A percentile compares a stretch with the other conserved stretches of the same genome.
phyloP scores from a whole-genome alignment of 2,888 invertebrate genomes.

The Malachius bipustulatus region DNA sequence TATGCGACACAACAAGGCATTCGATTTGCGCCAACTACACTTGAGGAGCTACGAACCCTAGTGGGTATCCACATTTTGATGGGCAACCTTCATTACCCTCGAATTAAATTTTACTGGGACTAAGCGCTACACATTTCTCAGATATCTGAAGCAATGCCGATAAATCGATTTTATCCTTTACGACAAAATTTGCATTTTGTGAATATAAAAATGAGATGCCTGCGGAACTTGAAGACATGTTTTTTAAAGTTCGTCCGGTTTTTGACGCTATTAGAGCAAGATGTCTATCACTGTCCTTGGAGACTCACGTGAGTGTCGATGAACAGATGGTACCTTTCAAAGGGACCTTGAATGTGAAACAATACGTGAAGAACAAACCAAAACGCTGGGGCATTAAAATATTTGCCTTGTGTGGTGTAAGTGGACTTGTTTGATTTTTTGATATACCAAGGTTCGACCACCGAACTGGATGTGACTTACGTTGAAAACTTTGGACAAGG shows the following conservation, averaged over 20 bases:
- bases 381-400: constrained; percentile 24
- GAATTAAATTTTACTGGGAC: constrained; percentile 19
- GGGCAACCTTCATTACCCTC: constrained; percentile 20
- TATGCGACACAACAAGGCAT: neutral
- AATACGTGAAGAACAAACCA: constrained; percentile 16
- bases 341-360: constrained; percentile 12
- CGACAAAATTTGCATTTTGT: constrained; percentile 20
- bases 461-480: constrained; percentile 16
- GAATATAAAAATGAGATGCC: constrained; percentile 9
- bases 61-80: constrained; percentile 21
- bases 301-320: constrained; percentile 19
- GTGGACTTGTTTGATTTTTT: constrained; percentile 25
- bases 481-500: constrained; percentile 17
- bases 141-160: constrained; percentile 17
- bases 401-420: constrained; percentile 23
- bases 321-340: constrained; percentile 22
- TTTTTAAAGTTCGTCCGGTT: constrained; percentile 19
- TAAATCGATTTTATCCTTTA: constrained; percentile 19
- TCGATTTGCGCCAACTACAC: constrained; percentile 10
- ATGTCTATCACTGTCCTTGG: constrained; percentile 13
- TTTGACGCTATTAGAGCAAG: constrained; percentile 15
- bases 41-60: constrained; percentile 17
- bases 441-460: constrained; percentile 24
- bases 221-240: too few species aligned
- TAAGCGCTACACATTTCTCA: constrained; percentile 14